Base-by-base conservation (phyloP, 2,888 invertebrate species). In the Globia sparganii region DNA sequence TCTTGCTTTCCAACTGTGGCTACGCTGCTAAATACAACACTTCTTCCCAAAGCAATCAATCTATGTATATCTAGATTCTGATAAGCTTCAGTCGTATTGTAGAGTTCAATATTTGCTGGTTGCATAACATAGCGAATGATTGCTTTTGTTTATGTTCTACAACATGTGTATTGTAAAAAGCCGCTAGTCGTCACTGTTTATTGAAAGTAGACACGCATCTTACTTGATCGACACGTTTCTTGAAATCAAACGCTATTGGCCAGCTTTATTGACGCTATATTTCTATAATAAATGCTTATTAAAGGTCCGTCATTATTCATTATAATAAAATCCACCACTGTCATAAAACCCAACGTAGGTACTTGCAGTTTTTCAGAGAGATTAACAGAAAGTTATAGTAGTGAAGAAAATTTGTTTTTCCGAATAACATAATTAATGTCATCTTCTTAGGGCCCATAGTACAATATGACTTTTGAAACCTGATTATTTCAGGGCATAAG, bases 91-190 rank as follows among this genome's bases (percentile, higher is more conserved):
- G 18, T 40, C 49, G 31, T 46, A 66, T 34, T 73, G 59, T 40
- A 43, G n/a, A 49, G 34, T 68, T 53, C 34, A 46, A 69, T 70
- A 80, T 69, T 65, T 78, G 58, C 65, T 66, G 72, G 80, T 77
- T 81, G 75, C 76, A 67, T 80, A 80, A 73, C 62, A 66, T 64
- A 78, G 76, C 59, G 69, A 72, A 78, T 78, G 74, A 77, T 84
- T 70, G 84, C 59, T 59, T 73, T 73, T 73, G 59, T 84, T 84
- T 84, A 73, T 80, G 61, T 70, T 69, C 74, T 61, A 58, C 81
- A 81, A 58, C 81, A 81, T 84, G 81, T 81, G 80, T 61, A 80
- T 58, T 79, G 61, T 80, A 78, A 81, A 74, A 81, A 72, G 53
- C 15, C 62, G 31, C 68, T 40, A 34, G 31, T 43, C 49, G 37